phyloP scores from a whole-genome alignment of 2,888 invertebrate species.

The Cheilosia impressa region DNA sequence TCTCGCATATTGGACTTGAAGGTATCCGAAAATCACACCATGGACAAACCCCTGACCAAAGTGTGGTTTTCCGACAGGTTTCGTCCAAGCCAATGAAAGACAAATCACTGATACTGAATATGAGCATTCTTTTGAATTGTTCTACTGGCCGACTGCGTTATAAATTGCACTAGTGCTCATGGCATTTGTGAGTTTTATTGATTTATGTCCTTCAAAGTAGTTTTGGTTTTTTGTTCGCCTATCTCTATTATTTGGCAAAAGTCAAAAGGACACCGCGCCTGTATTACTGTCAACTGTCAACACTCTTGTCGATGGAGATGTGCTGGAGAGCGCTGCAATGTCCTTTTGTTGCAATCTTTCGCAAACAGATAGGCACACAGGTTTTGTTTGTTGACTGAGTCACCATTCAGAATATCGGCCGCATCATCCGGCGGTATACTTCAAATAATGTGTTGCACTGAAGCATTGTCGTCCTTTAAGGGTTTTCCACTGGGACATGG shows the following conservation, averaged over 20 bases:
- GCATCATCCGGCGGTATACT: constrained; percentile 45
- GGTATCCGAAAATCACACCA: constrained; percentile 30
- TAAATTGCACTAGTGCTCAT: constrained; percentile 64
- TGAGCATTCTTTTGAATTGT: constrained; percentile 30
- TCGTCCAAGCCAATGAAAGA: constrained; percentile 34
- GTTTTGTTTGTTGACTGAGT: constrained; percentile 68
- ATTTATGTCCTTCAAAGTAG: constrained; percentile 65
- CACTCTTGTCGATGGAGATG: constrained; percentile 70
- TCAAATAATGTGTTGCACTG: constrained; percentile 64
- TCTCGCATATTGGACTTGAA: constrained; percentile 12
- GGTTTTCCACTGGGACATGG: constrained; percentile 70
- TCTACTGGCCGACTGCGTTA: constrained; percentile 41
- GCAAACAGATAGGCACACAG: constrained; percentile 73
- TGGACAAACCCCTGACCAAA: constrained; percentile 55
- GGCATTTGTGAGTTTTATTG: constrained; percentile 71
- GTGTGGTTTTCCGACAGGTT: constrained; percentile 72
- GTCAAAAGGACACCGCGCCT: constrained; percentile 70
- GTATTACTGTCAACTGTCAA: constrained; percentile 71
- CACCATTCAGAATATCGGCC: constrained; percentile 60
- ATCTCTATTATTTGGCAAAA: constrained; percentile 36
- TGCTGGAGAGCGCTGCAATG: constrained; percentile 47
- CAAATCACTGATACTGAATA: constrained; percentile 17
- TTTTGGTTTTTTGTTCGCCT: constrained; percentile 10
- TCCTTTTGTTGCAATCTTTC: constrained; percentile 72
- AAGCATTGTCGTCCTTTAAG: constrained; percentile 44